Percentiles rank a stretch among this genome's conserved stretches.
These are phyloP conservation scores for Cheirogaleus major DNA, from an alignment of 2,797 vertebrate genomes.

Conservation along the genomic window DNA sequence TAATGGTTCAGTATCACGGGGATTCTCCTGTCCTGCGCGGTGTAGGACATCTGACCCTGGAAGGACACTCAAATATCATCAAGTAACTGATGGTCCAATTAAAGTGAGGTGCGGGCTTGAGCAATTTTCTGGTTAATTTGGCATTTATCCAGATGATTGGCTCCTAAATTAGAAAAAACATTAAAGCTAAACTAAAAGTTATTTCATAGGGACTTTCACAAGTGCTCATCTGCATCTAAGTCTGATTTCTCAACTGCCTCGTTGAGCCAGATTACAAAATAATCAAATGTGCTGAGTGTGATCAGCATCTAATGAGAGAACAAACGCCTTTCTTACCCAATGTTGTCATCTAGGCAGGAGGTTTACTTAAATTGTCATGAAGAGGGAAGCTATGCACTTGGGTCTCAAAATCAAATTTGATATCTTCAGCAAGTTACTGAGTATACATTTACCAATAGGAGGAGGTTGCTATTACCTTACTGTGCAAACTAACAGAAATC, in stretches of 20 bases:
- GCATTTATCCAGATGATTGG: slow-evolving; percentile 64
- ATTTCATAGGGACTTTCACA: slow-evolving; percentile 60
- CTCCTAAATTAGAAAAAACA: slow-evolving; percentile 64
- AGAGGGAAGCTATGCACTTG: background rate
- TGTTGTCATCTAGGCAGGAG: background rate
- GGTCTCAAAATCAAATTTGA: background rate
- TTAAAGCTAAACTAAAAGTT: slow-evolving; percentile 58
- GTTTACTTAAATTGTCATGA: background rate
- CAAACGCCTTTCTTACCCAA: background rate
- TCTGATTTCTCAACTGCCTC: slow-evolving; percentile 62
- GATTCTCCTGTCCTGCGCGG: background rate
- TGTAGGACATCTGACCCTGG: background rate
- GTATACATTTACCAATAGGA: background rate
- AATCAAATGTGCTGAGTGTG: slow-evolving; percentile 22
- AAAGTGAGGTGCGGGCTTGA: slow-evolving; percentile 37
- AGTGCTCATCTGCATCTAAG: slow-evolving; percentile 37
- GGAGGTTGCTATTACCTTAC: background rate
- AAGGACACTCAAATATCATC: background rate
- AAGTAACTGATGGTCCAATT: slow-evolving; percentile 37
- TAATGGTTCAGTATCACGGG: background rate
- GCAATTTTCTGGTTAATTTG: slow-evolving; percentile 65
- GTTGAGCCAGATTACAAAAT: slow-evolving; percentile 54
- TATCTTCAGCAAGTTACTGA: background rate
- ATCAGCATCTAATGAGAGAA: slow-evolving; percentile 39
- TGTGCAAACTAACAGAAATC: background rate